Percentiles rank a stretch among this genome's conserved stretches.
These are phyloP conservation scores for Bursaphelenchus mucronatus DNA, from an alignment of 1,140 invertebrate genomes.

Conservation along the genomic window DNA sequence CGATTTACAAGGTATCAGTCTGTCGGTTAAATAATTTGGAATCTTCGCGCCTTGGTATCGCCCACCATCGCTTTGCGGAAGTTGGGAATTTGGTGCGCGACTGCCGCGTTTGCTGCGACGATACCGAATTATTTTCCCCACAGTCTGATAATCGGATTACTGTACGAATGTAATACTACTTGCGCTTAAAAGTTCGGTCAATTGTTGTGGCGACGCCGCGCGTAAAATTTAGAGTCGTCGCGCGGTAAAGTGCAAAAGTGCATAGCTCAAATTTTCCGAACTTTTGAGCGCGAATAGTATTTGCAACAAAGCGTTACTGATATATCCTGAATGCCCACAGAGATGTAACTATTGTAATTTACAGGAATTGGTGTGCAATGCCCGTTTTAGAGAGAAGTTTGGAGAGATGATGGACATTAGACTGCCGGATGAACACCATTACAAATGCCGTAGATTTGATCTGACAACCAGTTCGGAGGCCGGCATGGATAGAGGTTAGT, in stretches of 20 bases:
- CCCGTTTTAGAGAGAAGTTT: slow-evolving; percentile 55
- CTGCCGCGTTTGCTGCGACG: too few species aligned
- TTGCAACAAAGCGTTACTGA: background rate
- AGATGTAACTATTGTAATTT: slow-evolving; percentile 10
- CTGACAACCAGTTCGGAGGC: slow-evolving; percentile 37
- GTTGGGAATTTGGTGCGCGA: too few species aligned
- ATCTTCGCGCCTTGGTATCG: too few species aligned
- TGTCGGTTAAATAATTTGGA: too few species aligned
- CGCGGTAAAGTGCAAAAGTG: too few species aligned
- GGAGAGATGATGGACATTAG: slow-evolving; percentile 55
- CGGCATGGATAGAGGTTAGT: slow-evolving; percentile 45
- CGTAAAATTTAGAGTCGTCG: too few species aligned
- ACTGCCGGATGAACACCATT: slow-evolving; percentile 56
- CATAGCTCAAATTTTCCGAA: background rate
- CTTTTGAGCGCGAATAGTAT: background rate
- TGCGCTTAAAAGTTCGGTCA: too few species aligned
- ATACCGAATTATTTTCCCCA: too few species aligned
- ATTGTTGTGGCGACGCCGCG: too few species aligned
- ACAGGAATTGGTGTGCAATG: slow-evolving; percentile 57
- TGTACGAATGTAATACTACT: too few species aligned
- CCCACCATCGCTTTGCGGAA: too few species aligned
- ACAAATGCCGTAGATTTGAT: slow-evolving; percentile 45
- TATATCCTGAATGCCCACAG: background rate
- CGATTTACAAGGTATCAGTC: slow-evolving; percentile 2
- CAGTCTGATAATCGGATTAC: too few species aligned